Conservation (phyloP, 2,888 invertebrate species). For the Drosophila birchii region DNA sequence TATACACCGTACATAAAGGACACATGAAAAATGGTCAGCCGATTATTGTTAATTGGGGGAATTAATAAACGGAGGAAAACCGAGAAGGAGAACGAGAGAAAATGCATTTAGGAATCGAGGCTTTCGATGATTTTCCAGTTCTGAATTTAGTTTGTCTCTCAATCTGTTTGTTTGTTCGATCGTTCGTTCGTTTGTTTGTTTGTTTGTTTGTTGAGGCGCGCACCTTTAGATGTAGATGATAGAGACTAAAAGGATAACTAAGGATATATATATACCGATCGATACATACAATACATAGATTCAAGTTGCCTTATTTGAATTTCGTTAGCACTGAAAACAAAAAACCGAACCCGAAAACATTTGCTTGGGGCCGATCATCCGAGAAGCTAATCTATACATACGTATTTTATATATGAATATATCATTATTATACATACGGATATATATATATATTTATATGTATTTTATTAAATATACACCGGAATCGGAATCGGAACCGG, state of each 20-base stretch:
- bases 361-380: slow-evolving; percentile 29
- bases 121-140: slow-evolving; percentile 28
- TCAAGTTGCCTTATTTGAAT: slow-evolving; percentile 81
- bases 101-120: slow-evolving; percentile 43
- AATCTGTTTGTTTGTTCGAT: neutral
- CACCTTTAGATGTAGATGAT: slow-evolving; percentile 38
- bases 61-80: slow-evolving; percentile 6
- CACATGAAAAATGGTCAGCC: slow-evolving; percentile 28
- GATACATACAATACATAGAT: slow-evolving; percentile 67
- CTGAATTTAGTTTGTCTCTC: slow-evolving; percentile 15
- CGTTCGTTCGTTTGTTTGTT: neutral
- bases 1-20: slow-evolving; percentile 25
- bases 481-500: slow-evolving; percentile 6
- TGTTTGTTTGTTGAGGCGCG: slow-evolving; percentile 45
- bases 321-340: slow-evolving; percentile 70
- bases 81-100: slow-evolving; percentile 22
- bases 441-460: slow-evolving; percentile 63
- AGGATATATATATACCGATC: slow-evolving; percentile 26
- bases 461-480: slow-evolving; percentile 61
- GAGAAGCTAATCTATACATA: slow-evolving; percentile 37
- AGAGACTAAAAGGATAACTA: slow-evolving; percentile 39
- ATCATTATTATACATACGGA: slow-evolving; percentile 64
- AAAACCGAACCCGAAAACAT: slow-evolving; percentile 25
- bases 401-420: slow-evolving; percentile 75
- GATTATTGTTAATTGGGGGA: slow-evolving; percentile 43